These are phyloP conservation scores for Epinephelus malabaricus DNA, from an alignment of 2,797 vertebrate genomes.

Conservation along the genomic window DNA sequence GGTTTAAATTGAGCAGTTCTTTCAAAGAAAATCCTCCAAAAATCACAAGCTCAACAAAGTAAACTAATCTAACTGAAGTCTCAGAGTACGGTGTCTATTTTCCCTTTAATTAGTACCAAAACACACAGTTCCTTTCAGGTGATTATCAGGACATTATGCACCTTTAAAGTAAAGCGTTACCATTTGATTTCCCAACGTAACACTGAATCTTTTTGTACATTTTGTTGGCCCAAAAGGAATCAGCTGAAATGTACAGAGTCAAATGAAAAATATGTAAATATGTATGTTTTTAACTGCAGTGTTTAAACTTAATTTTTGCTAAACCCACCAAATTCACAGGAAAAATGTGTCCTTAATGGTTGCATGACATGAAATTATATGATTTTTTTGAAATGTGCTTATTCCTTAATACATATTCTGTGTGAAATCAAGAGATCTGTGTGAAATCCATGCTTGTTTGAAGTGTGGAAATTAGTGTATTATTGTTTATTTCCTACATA, in stretches of 20 bases:
- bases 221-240: neutral
- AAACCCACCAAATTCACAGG: neutral
- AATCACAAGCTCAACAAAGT: neutral
- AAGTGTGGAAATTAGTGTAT: neutral
- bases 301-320: neutral
- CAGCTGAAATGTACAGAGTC: neutral
- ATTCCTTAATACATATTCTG: neutral
- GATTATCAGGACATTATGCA: neutral
- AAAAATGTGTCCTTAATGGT: neutral
- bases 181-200: neutral
- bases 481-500: conserved; percentile 3
- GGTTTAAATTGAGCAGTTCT: too few species aligned
- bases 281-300: neutral
- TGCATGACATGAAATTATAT: neutral
- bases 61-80: neutral
- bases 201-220: neutral
- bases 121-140: neutral
- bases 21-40: neutral
- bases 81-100: neutral
- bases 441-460: neutral
- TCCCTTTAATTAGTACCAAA: neutral
- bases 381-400: neutral
- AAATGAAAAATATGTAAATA: neutral
- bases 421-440: neutral
- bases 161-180: neutral